Evolutionary conservation across 2,797 vertebrate species (phyloP), one percentile per base, ranked within the genome.

Genomic region (Dicrostonyx torquatus): DNA sequence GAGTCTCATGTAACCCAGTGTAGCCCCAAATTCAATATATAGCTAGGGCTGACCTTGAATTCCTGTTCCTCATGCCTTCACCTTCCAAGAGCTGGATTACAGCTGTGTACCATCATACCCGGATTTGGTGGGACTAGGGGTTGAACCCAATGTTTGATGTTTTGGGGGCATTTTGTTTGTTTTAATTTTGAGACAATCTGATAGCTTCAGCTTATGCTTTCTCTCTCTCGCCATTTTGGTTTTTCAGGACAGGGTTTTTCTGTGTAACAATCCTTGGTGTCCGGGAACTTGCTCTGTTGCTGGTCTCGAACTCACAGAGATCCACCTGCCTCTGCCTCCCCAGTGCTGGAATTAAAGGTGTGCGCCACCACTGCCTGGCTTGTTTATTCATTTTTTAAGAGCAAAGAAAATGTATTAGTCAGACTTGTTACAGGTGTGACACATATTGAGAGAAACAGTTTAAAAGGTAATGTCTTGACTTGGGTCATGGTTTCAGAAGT

Each of bases 171-270:
- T 43, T 43, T 9, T 48, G 2, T n/a, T 40, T 55, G 22, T 85
- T 91, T 64, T 17, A 68, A n/a, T 92, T 72, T 87, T 84, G 68
- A 80, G 34, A 75, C 50, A 75, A 70, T 92, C 86, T 34, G 24
- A 4, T 70, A 84, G 14, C 64, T 90, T 37, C 40, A 43, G 26
- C 9, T 88, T 90, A 83, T 73, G 29, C 22, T 18, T 0, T 55
- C 53, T 18, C 53, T 55, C 53, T 55, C 53, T 53, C 53, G 17
- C 53, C 18, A 5, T 18, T 17, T 43, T 43, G 43, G 43, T 43
- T 43, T 58, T 58, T 58, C 20, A 58, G 22, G 20, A 58, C 18
- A 55, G 20, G 55, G 55, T 58, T 58, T 58, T 58, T 58, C 55
- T 58, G 55, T 20, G 6, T 20, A 55, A 55, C 55, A 55, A 55